Evolutionary conservation across 2,888 invertebrate genomes (phyloP).

Genomic region (Leptinotarsa haldemani): DNA sequence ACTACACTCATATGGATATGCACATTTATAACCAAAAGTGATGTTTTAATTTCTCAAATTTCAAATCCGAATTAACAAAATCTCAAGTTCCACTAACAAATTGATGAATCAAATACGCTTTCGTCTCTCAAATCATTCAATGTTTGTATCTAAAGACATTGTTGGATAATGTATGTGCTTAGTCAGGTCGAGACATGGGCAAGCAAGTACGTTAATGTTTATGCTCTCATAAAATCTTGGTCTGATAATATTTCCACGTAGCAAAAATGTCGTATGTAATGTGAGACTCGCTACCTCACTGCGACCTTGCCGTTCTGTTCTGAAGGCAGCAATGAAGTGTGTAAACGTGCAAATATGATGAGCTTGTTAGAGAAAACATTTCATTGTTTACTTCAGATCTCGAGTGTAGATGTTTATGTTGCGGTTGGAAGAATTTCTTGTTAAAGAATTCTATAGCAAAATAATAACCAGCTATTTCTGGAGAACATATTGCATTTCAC

Average conservation of each 20-base stretch:
- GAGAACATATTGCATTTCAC: too few species aligned
- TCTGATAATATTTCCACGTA: constrained; percentile 24
- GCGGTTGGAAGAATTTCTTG: background rate
- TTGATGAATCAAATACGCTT: background rate
- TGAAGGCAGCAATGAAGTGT: constrained; percentile 30
- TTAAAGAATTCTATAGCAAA: background rate
- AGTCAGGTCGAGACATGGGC: background rate
- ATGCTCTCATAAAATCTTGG: constrained; percentile 24
- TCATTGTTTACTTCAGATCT: constrained; percentile 20
- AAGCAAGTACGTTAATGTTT: constrained; percentile 17
- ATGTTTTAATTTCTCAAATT: too few species aligned
- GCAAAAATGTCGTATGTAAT: constrained; percentile 20
- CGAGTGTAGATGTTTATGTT: constrained; percentile 8
- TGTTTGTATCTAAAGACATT: background rate
- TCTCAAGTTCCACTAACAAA: background rate
- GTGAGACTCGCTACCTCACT: constrained; percentile 22
- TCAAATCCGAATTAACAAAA: too few species aligned
- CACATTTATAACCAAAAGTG: too few species aligned
- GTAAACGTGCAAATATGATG: constrained; percentile 22
- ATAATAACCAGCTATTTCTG: too few species aligned
- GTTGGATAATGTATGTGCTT: background rate
- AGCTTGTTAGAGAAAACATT: constrained; percentile 15
- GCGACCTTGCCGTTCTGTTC: constrained; percentile 31
- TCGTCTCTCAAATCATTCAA: background rate
- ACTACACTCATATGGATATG: too few species aligned